Evolutionary conservation across 1,140 invertebrate species (phyloP), one percentile per base, ranked within the genome.

Genomic region (Colletes latitarsis): DNA sequence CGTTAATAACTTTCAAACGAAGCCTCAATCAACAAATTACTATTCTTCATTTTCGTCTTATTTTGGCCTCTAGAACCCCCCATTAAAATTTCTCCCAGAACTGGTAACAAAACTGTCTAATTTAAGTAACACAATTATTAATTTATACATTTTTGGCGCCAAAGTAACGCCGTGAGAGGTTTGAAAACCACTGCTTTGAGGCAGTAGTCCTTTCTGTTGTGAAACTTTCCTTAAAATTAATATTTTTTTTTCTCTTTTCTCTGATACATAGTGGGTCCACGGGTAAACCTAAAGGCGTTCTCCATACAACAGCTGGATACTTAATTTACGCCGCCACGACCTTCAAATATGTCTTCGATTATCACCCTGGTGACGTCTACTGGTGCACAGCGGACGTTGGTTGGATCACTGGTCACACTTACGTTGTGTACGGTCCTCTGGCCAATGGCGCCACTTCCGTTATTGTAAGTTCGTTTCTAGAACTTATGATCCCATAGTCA

Each of bases 301-400:
- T 99, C 12, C 99, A 99, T 90, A 98, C 98, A 0, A 97, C 96
- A 0, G 98, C 95, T 0, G 99, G 99, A 8, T 99, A 99, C 92
- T 95, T 99, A 93, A 88, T 99, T 14, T 99, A 99, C 90, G 96
- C 97, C 6, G 96, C 97, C 0, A 97, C 97, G 1, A 98, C 98
- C 0, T 98, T 98, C 90, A 98, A 98, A 93, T 98, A 98, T 89
- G 97, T 98, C 4, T 99, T 99, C 92, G 98, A 99, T 92, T 98
- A 98, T 92, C 96, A 97, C 85, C 96, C 96, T 0, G 95, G 95
- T 55, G 99, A 99, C 91, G 94, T 99, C 67, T 99, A 97, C 93
- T 99, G 98, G 97, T 99, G 99, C 89, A 99, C 98, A n/a, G 99
- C 99, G n/a, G 99, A 99, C 91, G 96, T 99, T 74, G 98, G 98